Conservation (phyloP, 2,113 vertebrate genomes). For the Mungos mungo region DNA sequence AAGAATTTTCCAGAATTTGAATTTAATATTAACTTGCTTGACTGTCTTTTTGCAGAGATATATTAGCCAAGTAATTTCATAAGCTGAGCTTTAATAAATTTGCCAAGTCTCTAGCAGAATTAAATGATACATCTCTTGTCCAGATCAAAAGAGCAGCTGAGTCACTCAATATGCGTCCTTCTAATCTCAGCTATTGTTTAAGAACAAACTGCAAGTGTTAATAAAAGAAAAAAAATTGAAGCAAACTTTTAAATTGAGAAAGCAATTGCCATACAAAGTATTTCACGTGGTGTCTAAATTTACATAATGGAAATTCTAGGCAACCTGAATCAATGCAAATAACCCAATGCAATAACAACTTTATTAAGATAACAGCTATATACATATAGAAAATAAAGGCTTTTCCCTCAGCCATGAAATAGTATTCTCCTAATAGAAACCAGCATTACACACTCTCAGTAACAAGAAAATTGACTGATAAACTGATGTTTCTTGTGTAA, state of each 20-base stretch:
- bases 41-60: background rate
- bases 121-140: background rate
- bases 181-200: conserved; percentile 3
- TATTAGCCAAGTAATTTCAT: conserved; percentile 42
- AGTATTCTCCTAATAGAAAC: conserved; percentile 55
- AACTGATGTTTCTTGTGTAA: conserved; percentile 34
- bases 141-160: conserved; percentile 21
- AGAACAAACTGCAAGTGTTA: conserved; percentile 55
- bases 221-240: background rate
- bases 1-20: background rate
- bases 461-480: conserved; percentile 55
- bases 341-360: conserved; percentile 69
- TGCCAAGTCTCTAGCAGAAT: background rate
- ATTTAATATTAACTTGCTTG: background rate
- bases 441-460: conserved; percentile 31
- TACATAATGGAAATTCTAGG: conserved; percentile 73
- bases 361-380: conserved; percentile 75
- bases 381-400: conserved; percentile 38
- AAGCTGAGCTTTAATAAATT: conserved; percentile 27
- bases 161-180: background rate
- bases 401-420: conserved; percentile 62
- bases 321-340: conserved; percentile 74
- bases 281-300: conserved; percentile 66
- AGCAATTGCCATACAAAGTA: conserved; percentile 58
- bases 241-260: conserved; percentile 72